These are phyloP conservation scores for Sycophila texana DNA, from an alignment of 2,888 invertebrate genomes.

Conservation along the genomic window DNA sequence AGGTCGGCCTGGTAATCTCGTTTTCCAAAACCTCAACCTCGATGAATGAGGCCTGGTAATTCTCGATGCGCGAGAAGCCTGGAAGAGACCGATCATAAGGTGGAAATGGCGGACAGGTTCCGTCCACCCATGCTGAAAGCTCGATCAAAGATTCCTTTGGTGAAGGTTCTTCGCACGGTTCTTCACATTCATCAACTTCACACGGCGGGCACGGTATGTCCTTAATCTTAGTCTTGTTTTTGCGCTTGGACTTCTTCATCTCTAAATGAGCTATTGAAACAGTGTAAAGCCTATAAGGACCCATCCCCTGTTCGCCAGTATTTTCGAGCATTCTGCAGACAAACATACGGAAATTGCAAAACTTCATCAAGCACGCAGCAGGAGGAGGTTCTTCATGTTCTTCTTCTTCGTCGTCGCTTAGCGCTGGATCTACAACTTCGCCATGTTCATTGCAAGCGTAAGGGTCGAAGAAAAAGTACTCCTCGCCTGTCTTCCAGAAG, in stretches of 20 bases:
- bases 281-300: conserved; percentile 66
- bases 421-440: neutral
- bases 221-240: conserved; percentile 36
- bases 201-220: neutral
- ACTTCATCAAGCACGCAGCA: conserved; percentile 64
- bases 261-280: conserved; percentile 68
- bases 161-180: conserved; percentile 34
- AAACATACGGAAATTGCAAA: conserved; percentile 61
- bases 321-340: conserved; percentile 63
- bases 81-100: conserved; percentile 58
- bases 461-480: conserved; percentile 70
- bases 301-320: conserved; percentile 57
- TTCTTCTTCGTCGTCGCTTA: too few relatives aligned
- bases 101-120: conserved; percentile 50
- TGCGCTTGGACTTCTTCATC: conserved; percentile 51
- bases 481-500: conserved; percentile 65
- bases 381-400: conserved; percentile 56
- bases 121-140: conserved; percentile 63
- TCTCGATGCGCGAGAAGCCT: conserved; percentile 64
- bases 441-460: conserved; percentile 69
- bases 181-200: neutral
- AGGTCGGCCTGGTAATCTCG: conserved; percentile 64
- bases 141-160: conserved; percentile 64
- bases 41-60: conserved; percentile 66
- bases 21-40: conserved; percentile 68